Evolutionary conservation across 2,797 vertebrate species (phyloP), one percentile per base, ranked within the genome.

Genomic region (Brachymystax lenok): DNA sequence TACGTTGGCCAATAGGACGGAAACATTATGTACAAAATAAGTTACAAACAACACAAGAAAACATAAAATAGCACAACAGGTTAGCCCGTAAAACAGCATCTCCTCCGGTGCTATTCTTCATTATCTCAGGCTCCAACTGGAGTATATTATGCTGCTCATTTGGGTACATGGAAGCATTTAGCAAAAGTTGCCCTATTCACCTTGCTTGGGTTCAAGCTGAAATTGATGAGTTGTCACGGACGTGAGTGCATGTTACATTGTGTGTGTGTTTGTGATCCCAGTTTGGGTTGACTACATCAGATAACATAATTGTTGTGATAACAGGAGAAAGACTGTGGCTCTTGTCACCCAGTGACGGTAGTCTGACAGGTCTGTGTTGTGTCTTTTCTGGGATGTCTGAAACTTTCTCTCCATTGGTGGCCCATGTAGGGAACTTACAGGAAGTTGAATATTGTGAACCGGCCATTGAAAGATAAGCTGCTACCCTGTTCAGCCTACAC

Each of bases 271-370:
- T 70, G 69, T 51, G 35, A 21, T 19, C n/a, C 2, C 27, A 50
- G 74, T 71, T 19, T 86, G 80, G 77, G 6, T 61, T 28, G 72
- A 54, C 79, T 75, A 71, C 69, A 54, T 50, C 56, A 84, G 87
- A 88, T 86, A 80, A 61, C 66, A 84, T 88, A 85, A 12, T 52
- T 2, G 1, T 71, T 21, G 69, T 63, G 86, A 90, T 88, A 91
- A 90, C 74, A 82, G 78, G 27, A 80, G 85, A 80, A 86, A 86
- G 81, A 82, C 56, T 69, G 71, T 73, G 56, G 80, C 66, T 69
- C 76, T 73, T 46, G 16, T 50, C 46, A 50, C 40, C n/a, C 51
- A 71, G 73, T 28, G 51, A 77, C 77, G 63, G 64, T 76, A 77
- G 76, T 74, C 69, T 30, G 16, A 68, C 74, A 71, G 81, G 19